Base-by-base conservation (phyloP, 2,888 invertebrate genomes). In the Netelia melanura region DNA sequence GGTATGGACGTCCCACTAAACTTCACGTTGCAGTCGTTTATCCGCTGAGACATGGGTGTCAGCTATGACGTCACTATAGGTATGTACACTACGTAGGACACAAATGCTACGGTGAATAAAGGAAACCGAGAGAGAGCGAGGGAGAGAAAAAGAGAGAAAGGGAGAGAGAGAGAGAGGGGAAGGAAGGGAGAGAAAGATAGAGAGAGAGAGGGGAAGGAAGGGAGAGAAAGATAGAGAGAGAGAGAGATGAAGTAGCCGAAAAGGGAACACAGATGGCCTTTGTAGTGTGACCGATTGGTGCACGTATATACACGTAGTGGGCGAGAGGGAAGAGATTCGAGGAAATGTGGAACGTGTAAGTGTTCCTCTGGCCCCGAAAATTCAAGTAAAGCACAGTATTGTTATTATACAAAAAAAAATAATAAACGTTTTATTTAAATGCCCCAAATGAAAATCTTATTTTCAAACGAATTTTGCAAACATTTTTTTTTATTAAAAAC, bases 201-300 rank as follows among this genome's bases (percentile, higher is more conserved):
- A 25, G 25, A 25, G 25, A 81, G 78, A 77, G 25, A 61, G 61
- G n/a, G n/a, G n/a, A n/a, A n/a, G n/a, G n/a, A n/a, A n/a, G n/a
- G n/a, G n/a, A n/a, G n/a, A n/a, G n/a, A n/a, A n/a, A n/a, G n/a
- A n/a, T n/a, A n/a, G n/a, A 52, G 67, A 30, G 17, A 52, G 43
- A 48, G 48, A 72, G 75, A 65, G 71, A 72, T 14, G 75, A 77
- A 70, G 81, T 68, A 71, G 84, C 84, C 85, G 83, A 87, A 85
- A 86, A 86, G 79, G 79, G 75, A 80, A 87, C 77, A 90, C 91
- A 92, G 91, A 92, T 91, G 91, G 90, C 90, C 90, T 90, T 91
- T 91, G 91, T 90, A 89, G 89, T 89, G 85, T 83, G 82, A 87
- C 86, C 74, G 83, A 83, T 78, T 78, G 83, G 83, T 83, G 70